These are phyloP conservation scores for Hedychridium roseum DNA, from an alignment of 2,888 invertebrate species.

Conservation along the genomic window DNA sequence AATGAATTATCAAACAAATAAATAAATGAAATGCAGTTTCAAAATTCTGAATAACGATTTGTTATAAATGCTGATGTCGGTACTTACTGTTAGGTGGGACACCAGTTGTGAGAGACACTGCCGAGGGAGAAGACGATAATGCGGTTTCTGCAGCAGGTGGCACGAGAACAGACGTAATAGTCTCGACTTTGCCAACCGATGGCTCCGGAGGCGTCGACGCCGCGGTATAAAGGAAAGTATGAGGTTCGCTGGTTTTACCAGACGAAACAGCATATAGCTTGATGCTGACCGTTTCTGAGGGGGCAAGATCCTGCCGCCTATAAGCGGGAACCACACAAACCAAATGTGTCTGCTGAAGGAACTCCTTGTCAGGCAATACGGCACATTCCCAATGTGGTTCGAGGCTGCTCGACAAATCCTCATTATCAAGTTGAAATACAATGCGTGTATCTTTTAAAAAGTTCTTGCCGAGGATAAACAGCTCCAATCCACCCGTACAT, in stretches of 20 bases:
- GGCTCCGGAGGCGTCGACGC: slow-evolving; percentile 51
- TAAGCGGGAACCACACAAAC: slow-evolving; percentile 88
- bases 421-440: slow-evolving; percentile 73
- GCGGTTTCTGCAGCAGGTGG: slow-evolving; percentile 56
- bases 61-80: too few relatives aligned
- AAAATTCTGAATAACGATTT: too few relatives aligned
- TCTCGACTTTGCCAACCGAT: slow-evolving; percentile 53
- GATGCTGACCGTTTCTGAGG: slow-evolving; percentile 75
- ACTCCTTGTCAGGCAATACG: slow-evolving; percentile 88
- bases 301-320: slow-evolving; percentile 70
- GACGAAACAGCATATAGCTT: slow-evolving; percentile 84
- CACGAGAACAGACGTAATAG: slow-evolving; percentile 36
- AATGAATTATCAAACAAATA: too few relatives aligned
- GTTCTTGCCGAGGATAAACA: slow-evolving; percentile 90
- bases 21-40: too few relatives aligned
- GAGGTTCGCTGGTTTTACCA: slow-evolving; percentile 86
- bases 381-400: slow-evolving; percentile 79
- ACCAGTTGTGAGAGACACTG: slow-evolving; percentile 39
- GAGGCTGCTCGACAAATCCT: slow-evolving; percentile 65
- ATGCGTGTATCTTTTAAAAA: slow-evolving; percentile 90
- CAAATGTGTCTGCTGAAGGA: slow-evolving; percentile 87
- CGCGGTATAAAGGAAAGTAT: slow-evolving; percentile 80
- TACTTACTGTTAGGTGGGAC: slow-evolving; percentile 45
- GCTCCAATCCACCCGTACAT: slow-evolving; percentile 81
- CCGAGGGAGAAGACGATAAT: slow-evolving; percentile 39